phyloP scores from a whole-genome alignment of 2,888 invertebrate species.

The Calameuta filiformis region DNA sequence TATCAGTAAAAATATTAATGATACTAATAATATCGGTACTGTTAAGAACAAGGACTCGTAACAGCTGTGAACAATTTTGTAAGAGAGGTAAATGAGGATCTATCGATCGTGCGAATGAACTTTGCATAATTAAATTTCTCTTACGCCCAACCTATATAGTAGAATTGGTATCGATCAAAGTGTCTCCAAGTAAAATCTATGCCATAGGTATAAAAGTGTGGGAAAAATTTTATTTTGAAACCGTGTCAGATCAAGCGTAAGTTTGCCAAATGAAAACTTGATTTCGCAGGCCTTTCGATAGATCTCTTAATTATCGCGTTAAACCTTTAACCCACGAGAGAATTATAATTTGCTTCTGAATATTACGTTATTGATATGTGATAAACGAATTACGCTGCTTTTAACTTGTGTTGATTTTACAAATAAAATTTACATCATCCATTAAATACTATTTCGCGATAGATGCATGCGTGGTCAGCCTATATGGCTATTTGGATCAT shows the following conservation, averaged over 20 bases:
- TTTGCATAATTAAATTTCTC: no score
- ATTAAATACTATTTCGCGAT: neutral
- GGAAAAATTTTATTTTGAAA: neutral
- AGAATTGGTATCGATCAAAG: neutral
- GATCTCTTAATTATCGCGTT: neutral
- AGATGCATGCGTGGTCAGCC: neutral
- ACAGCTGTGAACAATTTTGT: slow-evolving; percentile 2
- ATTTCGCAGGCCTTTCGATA: neutral
- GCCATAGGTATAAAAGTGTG: neutral
- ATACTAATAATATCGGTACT: neutral
- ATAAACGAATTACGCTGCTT: slow-evolving; percentile 3
- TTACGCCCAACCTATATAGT: neutral
- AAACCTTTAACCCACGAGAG: neutral
- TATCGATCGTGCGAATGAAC: neutral
- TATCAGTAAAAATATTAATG: neutral
- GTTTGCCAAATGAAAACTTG: neutral
- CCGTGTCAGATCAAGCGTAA: neutral
- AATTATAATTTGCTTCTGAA: neutral
- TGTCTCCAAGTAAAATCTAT: neutral
- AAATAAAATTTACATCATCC: neutral
- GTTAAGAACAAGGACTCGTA: neutral
- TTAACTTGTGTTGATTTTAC: neutral
- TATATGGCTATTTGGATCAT: neutral
- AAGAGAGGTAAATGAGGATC: neutral
- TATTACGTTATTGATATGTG: neutral